Conservation (phyloP, 2,888 invertebrate genomes). For the Augochlorella aurata region DNA sequence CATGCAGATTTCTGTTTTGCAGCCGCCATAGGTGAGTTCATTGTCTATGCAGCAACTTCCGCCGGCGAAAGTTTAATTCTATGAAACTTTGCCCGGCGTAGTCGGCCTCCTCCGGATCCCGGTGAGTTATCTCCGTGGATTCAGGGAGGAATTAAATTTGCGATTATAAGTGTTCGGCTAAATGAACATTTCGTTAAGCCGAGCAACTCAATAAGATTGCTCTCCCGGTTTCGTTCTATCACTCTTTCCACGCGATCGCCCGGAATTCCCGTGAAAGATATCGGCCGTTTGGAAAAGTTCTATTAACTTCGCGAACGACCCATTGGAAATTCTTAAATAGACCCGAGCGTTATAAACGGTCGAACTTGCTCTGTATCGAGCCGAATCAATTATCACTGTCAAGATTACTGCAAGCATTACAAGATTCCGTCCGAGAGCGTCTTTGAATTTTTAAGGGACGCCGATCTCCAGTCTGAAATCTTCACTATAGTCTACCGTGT, state of each 20-base stretch:
- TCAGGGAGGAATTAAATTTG: constrained; percentile 31
- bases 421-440: neutral
- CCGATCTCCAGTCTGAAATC: too few species aligned
- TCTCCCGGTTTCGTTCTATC: constrained; percentile 1
- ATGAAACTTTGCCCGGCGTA: constrained; percentile 61
- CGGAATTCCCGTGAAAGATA: neutral
- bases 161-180: constrained; percentile 24
- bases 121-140: constrained; percentile 34
- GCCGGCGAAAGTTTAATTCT: constrained; percentile 68
- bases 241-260: neutral
- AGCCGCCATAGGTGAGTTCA: constrained; percentile 55
- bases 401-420: neutral
- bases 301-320: neutral
- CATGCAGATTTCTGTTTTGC: constrained; percentile 64
- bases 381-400: neutral
- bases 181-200: constrained; percentile 17
- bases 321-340: constrained; percentile 9
- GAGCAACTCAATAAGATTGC: constrained; percentile 3
- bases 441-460: neutral
- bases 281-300: neutral
- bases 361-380: neutral
- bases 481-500: neutral
- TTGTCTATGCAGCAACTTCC: constrained; percentile 51
- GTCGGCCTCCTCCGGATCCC: constrained; percentile 32
- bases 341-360: neutral